phyloP scores from a whole-genome alignment of 2,113 vertebrate species.

The Chionomys nivalis region DNA sequence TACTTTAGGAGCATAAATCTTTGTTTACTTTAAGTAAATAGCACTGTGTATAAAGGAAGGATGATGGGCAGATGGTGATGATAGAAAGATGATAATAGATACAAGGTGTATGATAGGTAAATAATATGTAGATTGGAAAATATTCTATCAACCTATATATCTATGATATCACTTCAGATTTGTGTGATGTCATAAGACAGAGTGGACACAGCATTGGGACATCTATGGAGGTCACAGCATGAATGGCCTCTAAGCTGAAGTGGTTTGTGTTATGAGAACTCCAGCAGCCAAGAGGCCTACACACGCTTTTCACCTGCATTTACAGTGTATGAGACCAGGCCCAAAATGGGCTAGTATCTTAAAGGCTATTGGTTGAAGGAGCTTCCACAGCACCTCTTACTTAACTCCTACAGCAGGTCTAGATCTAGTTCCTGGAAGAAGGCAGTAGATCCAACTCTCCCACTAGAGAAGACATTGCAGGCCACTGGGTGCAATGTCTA shows the following conservation, averaged over 20 bases:
- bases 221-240: not conserved
- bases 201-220: too few species aligned
- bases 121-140: not conserved
- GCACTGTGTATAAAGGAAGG: too few species aligned
- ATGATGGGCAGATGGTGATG: not conserved
- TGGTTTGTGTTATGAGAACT: not conserved
- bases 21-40: not conserved
- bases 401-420: not conserved
- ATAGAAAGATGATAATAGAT: not conserved
- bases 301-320: too few species aligned
- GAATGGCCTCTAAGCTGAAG: not conserved
- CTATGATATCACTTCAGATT: not conserved
- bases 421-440: not conserved
- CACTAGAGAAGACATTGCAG: rapidly evolving
- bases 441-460: rapidly evolving
- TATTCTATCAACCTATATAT: too few species aligned
- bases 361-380: too few species aligned
- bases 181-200: rapidly evolving
- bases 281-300: too few species aligned
- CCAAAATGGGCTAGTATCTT: too few species aligned
- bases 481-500: too few species aligned
- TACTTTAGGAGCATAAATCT: not conserved
- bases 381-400: too few species aligned
- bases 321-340: too few species aligned
- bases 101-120: not conserved